Conservation (phyloP, 1,140 invertebrate species). For the Cyclargus thomasi region DNA sequence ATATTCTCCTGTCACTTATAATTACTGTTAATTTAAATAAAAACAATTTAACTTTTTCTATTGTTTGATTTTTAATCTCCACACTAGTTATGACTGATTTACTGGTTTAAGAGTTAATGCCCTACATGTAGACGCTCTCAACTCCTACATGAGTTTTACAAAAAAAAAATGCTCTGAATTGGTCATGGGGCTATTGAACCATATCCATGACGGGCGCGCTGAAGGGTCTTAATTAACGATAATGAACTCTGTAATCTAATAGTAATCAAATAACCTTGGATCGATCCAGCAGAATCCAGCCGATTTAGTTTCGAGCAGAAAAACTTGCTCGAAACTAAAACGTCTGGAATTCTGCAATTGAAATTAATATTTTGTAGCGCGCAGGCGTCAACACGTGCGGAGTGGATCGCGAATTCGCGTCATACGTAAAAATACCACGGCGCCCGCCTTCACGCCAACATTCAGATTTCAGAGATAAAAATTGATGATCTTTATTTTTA, state of each 20-base stretch:
- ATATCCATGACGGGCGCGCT: background rate
- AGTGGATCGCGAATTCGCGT: constrained; percentile 26
- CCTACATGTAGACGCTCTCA: background rate
- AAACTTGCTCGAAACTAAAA: background rate
- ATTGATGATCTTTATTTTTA: constrained; percentile 14
- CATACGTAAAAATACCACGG: constrained; percentile 46
- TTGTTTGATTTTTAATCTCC: constrained; percentile 22
- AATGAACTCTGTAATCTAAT: background rate
- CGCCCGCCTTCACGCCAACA: constrained; percentile 38
- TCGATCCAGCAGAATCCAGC: background rate
- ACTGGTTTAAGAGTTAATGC: background rate
- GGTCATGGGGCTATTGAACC: background rate
- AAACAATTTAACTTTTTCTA: constrained; percentile 35
- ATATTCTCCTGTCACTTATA: constrained; percentile 43
- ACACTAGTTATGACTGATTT: background rate
- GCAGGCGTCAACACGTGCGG: constrained; percentile 21
- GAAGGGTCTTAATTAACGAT: background rate
- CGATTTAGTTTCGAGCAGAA: too few species aligned
- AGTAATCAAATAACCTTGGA: background rate
- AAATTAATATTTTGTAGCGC: constrained; percentile 10
- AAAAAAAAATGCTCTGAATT: background rate
- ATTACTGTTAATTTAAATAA: constrained; percentile 61
- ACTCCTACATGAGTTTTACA: background rate
- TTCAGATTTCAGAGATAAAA: constrained; percentile 32
- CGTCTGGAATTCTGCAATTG: background rate